These are phyloP conservation scores for Cyanoramphus novaezelandiae DNA, from an alignment of 2,113 vertebrate species.

Conservation along the genomic window DNA sequence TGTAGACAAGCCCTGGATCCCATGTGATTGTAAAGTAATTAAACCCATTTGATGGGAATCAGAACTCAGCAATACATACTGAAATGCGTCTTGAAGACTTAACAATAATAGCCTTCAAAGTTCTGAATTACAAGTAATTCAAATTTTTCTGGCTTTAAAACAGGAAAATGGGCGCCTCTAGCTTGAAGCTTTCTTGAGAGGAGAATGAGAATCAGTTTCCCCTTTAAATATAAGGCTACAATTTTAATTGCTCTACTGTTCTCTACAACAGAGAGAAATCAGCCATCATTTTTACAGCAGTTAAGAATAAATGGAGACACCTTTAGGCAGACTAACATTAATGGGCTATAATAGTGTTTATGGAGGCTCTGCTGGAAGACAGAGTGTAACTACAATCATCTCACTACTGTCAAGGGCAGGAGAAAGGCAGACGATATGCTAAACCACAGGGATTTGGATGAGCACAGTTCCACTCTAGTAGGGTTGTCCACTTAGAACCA, in stretches of 20 bases:
- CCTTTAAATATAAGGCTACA: background rate
- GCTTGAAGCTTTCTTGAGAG: background rate
- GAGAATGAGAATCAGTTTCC: background rate
- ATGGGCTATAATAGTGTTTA: background rate
- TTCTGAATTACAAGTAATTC: background rate
- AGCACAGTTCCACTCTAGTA: background rate
- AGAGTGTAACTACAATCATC: background rate
- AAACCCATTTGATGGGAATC: background rate
- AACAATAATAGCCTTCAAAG: background rate
- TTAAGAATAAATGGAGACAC: background rate
- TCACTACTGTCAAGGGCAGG: background rate
- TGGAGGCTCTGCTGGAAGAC: background rate
- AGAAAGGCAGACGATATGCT: background rate
- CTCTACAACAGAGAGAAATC: background rate
- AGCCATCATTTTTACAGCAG: background rate
- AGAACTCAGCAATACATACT: background rate
- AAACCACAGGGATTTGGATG: background rate
- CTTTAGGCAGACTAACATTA: background rate
- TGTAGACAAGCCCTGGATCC: background rate
- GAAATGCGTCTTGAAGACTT: background rate
- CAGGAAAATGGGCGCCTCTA: background rate
- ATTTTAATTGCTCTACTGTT: background rate
- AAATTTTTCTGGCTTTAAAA: background rate
- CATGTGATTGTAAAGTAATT: conserved; percentile 30
- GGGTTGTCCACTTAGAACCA: background rate